Base-by-base conservation (phyloP, 2,113 vertebrate species). In the Echinops telfairi region DNA sequence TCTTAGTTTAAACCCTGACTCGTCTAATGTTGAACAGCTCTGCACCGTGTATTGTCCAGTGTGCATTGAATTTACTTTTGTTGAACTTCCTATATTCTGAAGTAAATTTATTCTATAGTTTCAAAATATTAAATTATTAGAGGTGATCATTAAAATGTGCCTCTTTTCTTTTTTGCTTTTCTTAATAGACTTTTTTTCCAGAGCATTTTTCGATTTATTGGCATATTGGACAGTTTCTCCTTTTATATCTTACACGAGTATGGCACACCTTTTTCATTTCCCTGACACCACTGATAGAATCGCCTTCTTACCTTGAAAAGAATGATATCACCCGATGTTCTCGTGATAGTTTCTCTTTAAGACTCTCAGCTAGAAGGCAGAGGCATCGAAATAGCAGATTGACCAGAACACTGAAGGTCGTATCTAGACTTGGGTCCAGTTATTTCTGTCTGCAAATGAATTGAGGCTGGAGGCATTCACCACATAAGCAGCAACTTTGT, bases 291-390 rank as follows among this genome's bases (percentile, higher is more conserved):
- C 75, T 71, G 40, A 81, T 60, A 29, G 31, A 92, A 76, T 84
- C 71, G 33, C 75, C 78, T 71, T 80, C 27, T 84, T 78, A 40
- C 75, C 78, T 71, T 76, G 29, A 83, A 87, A 68, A 92, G 40
- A 92, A 71, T 80, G 38, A 0, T 53, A 17, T 88, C 36, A 81
- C 14, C 80, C 36, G 64, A 22, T 95, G 19, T 66, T 6, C 73
- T 62, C 31, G 64, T 75, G 83, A 12, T 83, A 64, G 58, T 75
- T 92, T 92, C n/a, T 82, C 57, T 89, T 87, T 83, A 70, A 93
- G 92, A 66, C 23, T 90, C 43, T 83, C 77, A 66, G 23, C 40
- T 84, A 53, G 47, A 53, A 53, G 47, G 12, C 47, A 53, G 9
- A 53, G 10, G 47, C 47, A 6, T 53, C 12, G 47, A 53, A 53